Conservation (phyloP, 2,113 vertebrate species). For the Sylvietta virens region DNA sequence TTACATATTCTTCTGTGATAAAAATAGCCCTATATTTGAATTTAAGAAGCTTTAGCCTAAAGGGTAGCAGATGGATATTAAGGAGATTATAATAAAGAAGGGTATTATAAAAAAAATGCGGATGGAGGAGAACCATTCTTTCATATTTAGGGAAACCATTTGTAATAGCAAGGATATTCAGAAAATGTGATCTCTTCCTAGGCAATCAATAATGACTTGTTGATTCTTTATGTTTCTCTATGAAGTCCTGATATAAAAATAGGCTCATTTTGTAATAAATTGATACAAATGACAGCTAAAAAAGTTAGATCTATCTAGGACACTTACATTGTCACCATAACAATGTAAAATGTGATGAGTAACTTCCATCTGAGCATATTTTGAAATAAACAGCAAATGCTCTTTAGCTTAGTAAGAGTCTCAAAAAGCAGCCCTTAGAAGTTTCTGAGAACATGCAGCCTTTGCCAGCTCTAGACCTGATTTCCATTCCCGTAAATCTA, state of each 20-base stretch:
- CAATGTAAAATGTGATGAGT: background rate
- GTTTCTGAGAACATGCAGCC: background rate
- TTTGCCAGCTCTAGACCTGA: background rate
- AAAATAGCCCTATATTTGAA: constrained; percentile 78
- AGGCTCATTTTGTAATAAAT: background rate
- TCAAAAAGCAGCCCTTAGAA: background rate
- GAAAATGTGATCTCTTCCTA: background rate
- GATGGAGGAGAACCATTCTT: constrained; percentile 28
- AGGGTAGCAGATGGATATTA: constrained; percentile 79
- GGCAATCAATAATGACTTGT: background rate
- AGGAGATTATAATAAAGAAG: constrained; percentile 78
- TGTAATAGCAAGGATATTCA: constrained; percentile 12
- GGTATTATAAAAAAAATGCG: constrained; percentile 55
- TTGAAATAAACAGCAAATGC: background rate
- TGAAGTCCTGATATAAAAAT: background rate
- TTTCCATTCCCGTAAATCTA: background rate
- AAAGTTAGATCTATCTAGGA: background rate
- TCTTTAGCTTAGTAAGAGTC: background rate
- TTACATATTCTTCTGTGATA: constrained; percentile 77
- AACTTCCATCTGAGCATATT: background rate
- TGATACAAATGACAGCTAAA: background rate
- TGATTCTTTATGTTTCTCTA: background rate
- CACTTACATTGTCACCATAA: background rate
- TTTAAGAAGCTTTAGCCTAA: constrained; percentile 76
- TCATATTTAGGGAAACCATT: constrained; percentile 42